Evolutionary conservation across 1,140 invertebrate species (phyloP), one percentile per base, ranked within the genome.

Genomic region (Hypsibius dujardini): DNA sequence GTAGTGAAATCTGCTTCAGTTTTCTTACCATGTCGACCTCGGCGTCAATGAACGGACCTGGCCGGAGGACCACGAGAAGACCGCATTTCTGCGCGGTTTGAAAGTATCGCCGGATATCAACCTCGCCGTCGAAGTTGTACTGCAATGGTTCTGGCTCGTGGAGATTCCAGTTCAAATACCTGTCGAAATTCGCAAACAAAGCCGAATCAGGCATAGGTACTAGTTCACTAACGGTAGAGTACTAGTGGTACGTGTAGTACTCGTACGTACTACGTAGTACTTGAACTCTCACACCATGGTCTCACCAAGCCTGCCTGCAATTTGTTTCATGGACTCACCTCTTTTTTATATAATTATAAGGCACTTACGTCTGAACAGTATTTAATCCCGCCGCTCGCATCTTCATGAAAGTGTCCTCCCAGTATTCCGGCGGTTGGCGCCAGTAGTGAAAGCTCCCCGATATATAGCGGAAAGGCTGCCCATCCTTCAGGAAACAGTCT

Each of bases 361-460:
- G 28, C 28, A n/a, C 50, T 56, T 56, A 56, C 50, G 50, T 56
- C n/a, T 56, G 50, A 7, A 56, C 50, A n/a, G 50, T n/a, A n/a
- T 7, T 56, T 12, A 56, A n/a, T 56, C 50, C 50, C 7, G 50
- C 50, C n/a, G n/a, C 50, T 12, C 50, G 50, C 50, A 56, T 56
- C 50, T 56, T 56, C 50, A 56, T 7, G n/a, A 56, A 56, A n/a
- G 50, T 56, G n/a, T 56, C 50, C 50, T 56, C 50, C 50, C 50
- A 56, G n/a, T 56, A 56, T 56, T 56, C 50, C 7, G 50, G 50
- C n/a, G 50, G 50, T 56, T 56, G 50, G 7, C 50, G 50, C 69
- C 77, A 80, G 72, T 83, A 83, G 75, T 84, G 83, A n/a, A 84
- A 76, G 71, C 79, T 80, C 2, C 82, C 82, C n/a, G 81, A 80